These are phyloP conservation scores for Myotis vivesi DNA, from an alignment of 2,797 vertebrate genomes.

Conservation along the genomic window DNA sequence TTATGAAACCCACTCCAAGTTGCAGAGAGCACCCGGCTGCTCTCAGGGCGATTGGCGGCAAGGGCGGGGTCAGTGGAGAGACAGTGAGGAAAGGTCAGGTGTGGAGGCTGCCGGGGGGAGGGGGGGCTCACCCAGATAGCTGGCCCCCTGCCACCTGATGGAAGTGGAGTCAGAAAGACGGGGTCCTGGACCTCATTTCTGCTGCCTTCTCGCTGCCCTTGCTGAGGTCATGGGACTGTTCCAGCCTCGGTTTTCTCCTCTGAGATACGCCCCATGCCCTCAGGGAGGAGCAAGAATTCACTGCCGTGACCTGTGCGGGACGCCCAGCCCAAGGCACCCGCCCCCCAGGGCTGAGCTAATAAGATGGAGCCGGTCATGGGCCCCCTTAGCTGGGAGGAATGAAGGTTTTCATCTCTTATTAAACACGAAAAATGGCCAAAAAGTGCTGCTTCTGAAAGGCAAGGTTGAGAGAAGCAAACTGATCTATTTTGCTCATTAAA, in stretches of 20 bases:
- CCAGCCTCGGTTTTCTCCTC: not conserved
- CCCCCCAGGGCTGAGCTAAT: not conserved
- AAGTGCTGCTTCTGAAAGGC: slow-evolving; percentile 72
- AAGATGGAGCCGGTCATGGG: not conserved
- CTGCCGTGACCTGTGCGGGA: accelerated
- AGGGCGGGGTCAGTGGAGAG: not conserved
- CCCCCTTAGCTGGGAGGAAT: slow-evolving; percentile 66
- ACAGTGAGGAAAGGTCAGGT: not conserved
- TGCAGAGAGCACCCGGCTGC: not conserved
- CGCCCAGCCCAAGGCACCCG: not conserved
- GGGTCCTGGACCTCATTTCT: not conserved
- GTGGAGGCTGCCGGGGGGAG: not conserved
- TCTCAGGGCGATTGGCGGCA: not conserved
- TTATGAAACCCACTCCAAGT: not conserved
- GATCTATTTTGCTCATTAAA: slow-evolving; percentile 83
- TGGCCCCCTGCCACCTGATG: not conserved
- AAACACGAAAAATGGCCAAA: slow-evolving; percentile 73
- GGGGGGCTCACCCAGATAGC: not conserved
- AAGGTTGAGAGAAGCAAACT: slow-evolving; percentile 80
- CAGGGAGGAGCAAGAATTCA: not conserved
- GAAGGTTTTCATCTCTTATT: slow-evolving; percentile 81
- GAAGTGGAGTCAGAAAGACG: not conserved
- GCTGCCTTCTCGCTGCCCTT: not conserved
- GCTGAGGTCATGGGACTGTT: accelerated
- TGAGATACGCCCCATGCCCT: too few species aligned